Evolutionary conservation across 2,888 invertebrate genomes (phyloP).

Genomic region (Ochropacha duplaris): DNA sequence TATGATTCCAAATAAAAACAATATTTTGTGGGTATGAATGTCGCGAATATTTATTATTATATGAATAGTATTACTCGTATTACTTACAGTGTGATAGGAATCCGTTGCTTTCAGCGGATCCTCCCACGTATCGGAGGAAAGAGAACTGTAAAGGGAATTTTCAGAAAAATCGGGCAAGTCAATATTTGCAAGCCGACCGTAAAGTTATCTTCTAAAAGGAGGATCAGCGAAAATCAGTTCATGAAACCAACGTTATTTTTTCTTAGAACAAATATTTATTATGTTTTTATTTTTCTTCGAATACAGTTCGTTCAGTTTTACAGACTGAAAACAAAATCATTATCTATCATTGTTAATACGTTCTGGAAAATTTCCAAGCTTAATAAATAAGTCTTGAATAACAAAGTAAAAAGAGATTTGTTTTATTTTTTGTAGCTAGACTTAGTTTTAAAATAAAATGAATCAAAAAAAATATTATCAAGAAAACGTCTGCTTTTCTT

Average conservation of each 20-base stretch:
- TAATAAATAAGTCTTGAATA: background rate
- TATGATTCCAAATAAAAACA: no score
- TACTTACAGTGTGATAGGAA: background rate
- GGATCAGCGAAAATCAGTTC: constrained; percentile 11
- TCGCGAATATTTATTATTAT: no score
- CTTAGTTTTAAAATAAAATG: background rate
- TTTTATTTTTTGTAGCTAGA: background rate
- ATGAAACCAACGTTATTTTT: constrained; percentile 10
- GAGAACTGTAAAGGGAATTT: constrained; percentile 15
- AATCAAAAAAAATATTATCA: background rate
- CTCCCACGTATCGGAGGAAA: background rate
- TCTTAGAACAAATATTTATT: constrained; percentile 6
- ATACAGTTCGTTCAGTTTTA: background rate
- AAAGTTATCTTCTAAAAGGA: constrained; percentile 19
- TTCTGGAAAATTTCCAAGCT: constrained; percentile 4
- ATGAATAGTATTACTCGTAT: no score
- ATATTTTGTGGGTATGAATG: no score
- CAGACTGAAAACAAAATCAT: constrained; percentile 6
- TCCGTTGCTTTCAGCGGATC: constrained; percentile 3
- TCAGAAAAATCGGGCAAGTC: constrained; percentile 22
- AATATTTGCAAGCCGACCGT: constrained; percentile 27
- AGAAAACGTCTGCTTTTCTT: background rate
- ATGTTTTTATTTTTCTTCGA: constrained; percentile 1
- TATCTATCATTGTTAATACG: constrained; percentile 15
- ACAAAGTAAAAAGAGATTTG: background rate